phyloP scores from a whole-genome alignment of 2,888 invertebrate species.

The Teleiodes luculella region DNA sequence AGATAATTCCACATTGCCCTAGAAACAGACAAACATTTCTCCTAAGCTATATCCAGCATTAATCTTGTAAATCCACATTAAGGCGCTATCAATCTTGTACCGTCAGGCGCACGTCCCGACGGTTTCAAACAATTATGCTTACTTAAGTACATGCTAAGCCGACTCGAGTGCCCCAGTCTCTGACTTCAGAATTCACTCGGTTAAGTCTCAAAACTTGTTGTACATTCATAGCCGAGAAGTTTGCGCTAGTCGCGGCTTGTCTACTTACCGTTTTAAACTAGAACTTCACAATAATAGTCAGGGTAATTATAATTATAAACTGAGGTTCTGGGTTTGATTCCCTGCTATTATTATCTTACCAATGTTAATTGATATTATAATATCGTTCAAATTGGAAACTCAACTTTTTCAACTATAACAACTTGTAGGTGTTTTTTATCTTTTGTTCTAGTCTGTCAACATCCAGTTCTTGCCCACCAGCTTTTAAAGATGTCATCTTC shows the following conservation, averaged over 20 bases:
- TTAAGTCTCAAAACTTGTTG: not conserved
- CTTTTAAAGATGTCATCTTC: too few relatives aligned
- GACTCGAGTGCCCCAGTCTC: not conserved
- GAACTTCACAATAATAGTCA: too few relatives aligned
- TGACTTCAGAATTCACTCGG: not conserved
- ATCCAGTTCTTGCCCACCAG: too few relatives aligned
- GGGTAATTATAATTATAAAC: too few relatives aligned
- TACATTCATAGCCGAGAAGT: not conserved
- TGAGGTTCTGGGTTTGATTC: too few relatives aligned
- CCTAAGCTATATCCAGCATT: not conserved
- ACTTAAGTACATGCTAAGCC: not conserved
- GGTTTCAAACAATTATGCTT: slow-evolving; percentile 66
- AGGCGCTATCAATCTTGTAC: slow-evolving; percentile 62
- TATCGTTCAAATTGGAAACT: too few relatives aligned
- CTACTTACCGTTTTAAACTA: not conserved
- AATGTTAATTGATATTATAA: too few relatives aligned
- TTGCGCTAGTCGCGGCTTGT: too few relatives aligned
- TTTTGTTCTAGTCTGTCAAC: too few relatives aligned
- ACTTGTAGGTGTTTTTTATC: too few relatives aligned
- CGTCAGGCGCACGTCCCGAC: slow-evolving; percentile 62
- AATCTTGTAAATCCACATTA: slow-evolving; percentile 30
- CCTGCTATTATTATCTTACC: too few relatives aligned
- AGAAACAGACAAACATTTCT: not conserved
- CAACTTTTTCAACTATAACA: too few relatives aligned
- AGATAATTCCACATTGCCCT: not conserved